Percentiles rank a stretch among this genome's conserved stretches.
Conservation (phyloP, 2,888 invertebrate species). For the Agonopterix subpropinquella region DNA sequence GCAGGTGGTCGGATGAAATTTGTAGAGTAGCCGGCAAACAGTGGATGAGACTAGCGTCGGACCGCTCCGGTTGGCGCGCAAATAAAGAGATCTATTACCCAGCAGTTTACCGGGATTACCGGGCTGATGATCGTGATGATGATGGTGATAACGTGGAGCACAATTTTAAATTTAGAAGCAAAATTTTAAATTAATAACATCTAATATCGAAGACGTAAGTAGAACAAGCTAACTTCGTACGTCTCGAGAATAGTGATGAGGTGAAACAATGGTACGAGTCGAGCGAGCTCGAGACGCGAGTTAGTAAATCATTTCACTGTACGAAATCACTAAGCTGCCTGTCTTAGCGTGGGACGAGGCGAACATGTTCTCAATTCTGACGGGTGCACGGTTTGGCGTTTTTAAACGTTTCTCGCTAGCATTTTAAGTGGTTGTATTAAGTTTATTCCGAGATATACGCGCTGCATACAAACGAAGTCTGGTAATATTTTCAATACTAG, state of each 20-base stretch:
- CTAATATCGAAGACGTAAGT: slow-evolving; percentile 8
- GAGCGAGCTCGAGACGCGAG: slow-evolving; percentile 22
- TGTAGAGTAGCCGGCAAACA: no score
- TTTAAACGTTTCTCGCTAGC: no score
- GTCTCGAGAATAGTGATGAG: slow-evolving; percentile 47
- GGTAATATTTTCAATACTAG: no score
- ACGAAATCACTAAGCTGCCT: slow-evolving; percentile 39
- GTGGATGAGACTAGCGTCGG: no score
- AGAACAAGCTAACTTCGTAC: slow-evolving; percentile 20
- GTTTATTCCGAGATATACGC: no score
- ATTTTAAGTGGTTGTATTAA: no score
- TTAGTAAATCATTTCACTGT: slow-evolving; percentile 39
- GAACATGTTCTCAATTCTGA: slow-evolving; percentile 1
- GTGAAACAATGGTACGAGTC: slow-evolving; percentile 36
- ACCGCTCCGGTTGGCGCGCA: no score
- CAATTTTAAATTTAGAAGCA: neutral
- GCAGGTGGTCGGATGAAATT: no score
- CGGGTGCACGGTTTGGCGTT: neutral
- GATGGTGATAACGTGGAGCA: no score
- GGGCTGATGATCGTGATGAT: neutral
- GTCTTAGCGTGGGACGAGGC: slow-evolving; percentile 11
- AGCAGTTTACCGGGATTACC: neutral
- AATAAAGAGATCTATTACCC: no score
- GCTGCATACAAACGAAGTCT: no score
- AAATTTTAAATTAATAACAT: slow-evolving; percentile 9